A percentile compares a stretch with the other conserved stretches of the same genome.
Evolutionary conservation across 2,797 vertebrate genomes (phyloP).

Genomic region (Salmo trutta): DNA sequence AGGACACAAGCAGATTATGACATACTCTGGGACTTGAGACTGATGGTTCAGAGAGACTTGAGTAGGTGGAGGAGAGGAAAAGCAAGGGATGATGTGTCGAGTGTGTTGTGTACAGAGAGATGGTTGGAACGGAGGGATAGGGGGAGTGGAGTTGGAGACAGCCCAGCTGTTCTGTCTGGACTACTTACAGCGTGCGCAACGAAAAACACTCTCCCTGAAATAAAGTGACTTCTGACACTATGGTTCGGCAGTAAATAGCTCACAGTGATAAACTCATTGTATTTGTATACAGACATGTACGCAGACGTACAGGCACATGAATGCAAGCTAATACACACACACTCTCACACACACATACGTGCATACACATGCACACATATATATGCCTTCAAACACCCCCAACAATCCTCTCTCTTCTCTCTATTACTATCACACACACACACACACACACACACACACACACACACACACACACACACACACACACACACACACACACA

Average conservation of each 20-base stretch:
- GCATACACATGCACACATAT: neutral
- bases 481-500: too few relatives aligned
- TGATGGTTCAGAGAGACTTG: too few relatives aligned
- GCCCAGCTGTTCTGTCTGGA: neutral
- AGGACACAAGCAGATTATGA: neutral
- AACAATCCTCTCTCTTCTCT: too few relatives aligned
- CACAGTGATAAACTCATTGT: neutral
- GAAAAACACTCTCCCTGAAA: neutral
- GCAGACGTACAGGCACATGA: neutral
- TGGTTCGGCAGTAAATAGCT: neutral
- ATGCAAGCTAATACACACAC: neutral
- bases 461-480: too few relatives aligned
- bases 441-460: too few relatives aligned
- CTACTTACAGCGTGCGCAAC: neutral
- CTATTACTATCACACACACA: too few relatives aligned
- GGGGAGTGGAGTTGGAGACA: too few relatives aligned
- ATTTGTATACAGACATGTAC: neutral
- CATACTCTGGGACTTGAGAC: neutral
- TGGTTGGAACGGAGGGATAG: too few relatives aligned
- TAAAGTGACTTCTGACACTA: neutral
- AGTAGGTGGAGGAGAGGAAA: too few relatives aligned
- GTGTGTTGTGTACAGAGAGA: neutral
- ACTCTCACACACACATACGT: neutral
- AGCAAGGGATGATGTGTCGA: neutral
- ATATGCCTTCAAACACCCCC: too few relatives aligned